Base-by-base conservation (phyloP, 2,888 invertebrate genomes). In the Chaitophorus viminalis region DNA sequence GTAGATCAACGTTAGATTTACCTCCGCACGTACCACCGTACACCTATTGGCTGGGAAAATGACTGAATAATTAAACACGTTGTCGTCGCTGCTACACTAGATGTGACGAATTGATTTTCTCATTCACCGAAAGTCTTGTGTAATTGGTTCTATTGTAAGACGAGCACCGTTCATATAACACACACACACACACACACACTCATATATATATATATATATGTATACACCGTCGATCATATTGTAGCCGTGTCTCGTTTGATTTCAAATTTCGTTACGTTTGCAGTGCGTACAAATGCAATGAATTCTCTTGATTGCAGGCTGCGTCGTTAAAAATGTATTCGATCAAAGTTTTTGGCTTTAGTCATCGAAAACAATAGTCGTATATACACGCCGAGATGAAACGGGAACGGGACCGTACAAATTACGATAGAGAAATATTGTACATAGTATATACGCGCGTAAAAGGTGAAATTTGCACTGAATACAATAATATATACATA, bases 51-150 rank as follows among this genome's bases (percentile, higher is more conserved):
- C n/a, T n/a, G 6, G 11, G 68, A 0, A 68, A 68, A 68, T 6
- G 21, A 25, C n/a, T 68, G 60, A 25, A 68, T 29, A 68, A 68
- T 68, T 68, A 68, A 5, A 29, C 46, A 14, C n/a, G n/a, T n/a
- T n/a, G n/a, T 31, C 46, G 25, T 5, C 21, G 5, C 52, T 33
- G 52, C 18, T 25, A 46, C 31, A 72, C 52, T 29, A 18, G n/a
- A 82, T 82, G 82, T 54, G 82, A 82, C 60, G 29, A 83, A 83
- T 83, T 52, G 60, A 83, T 83, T 60, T 83, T 75, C 75, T 75
- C 75, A 54, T 82, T 72, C 82, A n/a, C n/a, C 75, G 11, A 33
- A 54, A 17, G 52, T 81, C 72, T 72, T 8, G 1, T 46, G 33
- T 72, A 72, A 82, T 82, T 72, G 33, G 82, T 72, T 18, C 81